Conservation (phyloP, 2,888 invertebrate species). For the Adelognathus sp. region DNA sequence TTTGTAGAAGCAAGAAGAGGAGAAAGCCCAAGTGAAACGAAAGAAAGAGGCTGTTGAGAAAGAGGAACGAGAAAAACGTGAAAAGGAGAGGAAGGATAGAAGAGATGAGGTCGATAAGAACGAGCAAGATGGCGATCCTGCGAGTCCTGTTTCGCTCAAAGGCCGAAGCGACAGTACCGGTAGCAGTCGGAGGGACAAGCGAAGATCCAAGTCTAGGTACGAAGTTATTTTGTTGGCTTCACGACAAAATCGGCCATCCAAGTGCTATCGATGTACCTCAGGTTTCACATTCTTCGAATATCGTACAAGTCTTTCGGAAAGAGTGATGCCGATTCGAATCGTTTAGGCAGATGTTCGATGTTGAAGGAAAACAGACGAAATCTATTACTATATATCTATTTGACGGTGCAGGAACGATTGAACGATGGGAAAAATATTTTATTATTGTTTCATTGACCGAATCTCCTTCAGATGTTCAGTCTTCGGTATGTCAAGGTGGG, state of each 20-base stretch:
- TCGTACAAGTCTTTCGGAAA: not conserved
- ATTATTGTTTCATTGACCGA: no score
- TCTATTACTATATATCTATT: no score
- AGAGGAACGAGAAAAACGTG: constrained; percentile 83
- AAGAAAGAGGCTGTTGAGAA: constrained; percentile 86
- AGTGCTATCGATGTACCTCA: no score
- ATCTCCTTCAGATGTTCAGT: no score
- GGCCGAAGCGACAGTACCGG: constrained; percentile 74
- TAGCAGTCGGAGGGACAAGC: constrained; percentile 78
- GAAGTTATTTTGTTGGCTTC: not conserved
- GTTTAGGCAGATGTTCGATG: no score
- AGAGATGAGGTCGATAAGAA: constrained; percentile 81
- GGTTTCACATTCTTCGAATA: not conserved
- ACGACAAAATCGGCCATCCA: not conserved
- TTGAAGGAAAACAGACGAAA: no score
- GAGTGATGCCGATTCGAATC: no score
- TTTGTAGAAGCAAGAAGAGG: constrained; percentile 89
- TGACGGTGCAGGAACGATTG: no score
- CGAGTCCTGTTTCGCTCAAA: constrained; percentile 77
- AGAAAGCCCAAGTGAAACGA: constrained; percentile 85
- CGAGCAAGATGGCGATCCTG: constrained; percentile 75
- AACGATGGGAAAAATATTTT: no score
- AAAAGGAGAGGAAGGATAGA: constrained; percentile 81
- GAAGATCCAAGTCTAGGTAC: constrained; percentile 82
- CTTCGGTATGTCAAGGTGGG: no score